These are phyloP conservation scores for Eupelmus urozonus DNA, from an alignment of 2,888 invertebrate species.

Conservation along the genomic window DNA sequence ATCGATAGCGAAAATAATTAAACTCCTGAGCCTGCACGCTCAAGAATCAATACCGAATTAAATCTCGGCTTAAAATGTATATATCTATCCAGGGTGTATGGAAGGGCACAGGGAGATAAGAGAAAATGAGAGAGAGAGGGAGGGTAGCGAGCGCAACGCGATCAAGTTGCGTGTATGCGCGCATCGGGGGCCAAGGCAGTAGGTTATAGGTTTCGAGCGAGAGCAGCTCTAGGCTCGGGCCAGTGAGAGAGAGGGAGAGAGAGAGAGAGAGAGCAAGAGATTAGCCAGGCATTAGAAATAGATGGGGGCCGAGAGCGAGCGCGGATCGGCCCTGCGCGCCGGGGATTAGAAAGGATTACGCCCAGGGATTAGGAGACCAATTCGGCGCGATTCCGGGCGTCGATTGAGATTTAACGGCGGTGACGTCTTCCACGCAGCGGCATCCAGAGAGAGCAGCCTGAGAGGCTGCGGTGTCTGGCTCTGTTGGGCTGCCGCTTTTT, in stretches of 20 bases:
- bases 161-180: not conserved
- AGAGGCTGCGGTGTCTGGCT: not conserved
- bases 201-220: constrained; percentile 55
- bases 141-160: not conserved
- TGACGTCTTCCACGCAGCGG: constrained; percentile 49
- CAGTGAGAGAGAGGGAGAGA: constrained; percentile 49
- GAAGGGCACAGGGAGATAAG: constrained; percentile 30
- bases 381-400: constrained; percentile 65
- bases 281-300: constrained; percentile 69
- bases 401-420: constrained; percentile 67
- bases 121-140: constrained; percentile 36
- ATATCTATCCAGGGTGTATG: no score
- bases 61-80: constrained; percentile 40
- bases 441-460: not conserved
- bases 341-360: constrained; percentile 71
- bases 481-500: not conserved
- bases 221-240: constrained; percentile 2
- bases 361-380: constrained; percentile 67
- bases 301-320: constrained; percentile 67
- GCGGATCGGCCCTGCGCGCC: constrained; percentile 63
- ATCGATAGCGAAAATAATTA: constrained; percentile 38
- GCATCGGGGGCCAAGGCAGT: constrained; percentile 11
- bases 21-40: not conserved
- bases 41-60: constrained; percentile 41
- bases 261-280: constrained; percentile 61